Percentiles rank a stretch among this genome's conserved stretches.
These are phyloP conservation scores for Ypsolopha sequella DNA, from an alignment of 2,888 invertebrate genomes.

Conservation along the genomic window DNA sequence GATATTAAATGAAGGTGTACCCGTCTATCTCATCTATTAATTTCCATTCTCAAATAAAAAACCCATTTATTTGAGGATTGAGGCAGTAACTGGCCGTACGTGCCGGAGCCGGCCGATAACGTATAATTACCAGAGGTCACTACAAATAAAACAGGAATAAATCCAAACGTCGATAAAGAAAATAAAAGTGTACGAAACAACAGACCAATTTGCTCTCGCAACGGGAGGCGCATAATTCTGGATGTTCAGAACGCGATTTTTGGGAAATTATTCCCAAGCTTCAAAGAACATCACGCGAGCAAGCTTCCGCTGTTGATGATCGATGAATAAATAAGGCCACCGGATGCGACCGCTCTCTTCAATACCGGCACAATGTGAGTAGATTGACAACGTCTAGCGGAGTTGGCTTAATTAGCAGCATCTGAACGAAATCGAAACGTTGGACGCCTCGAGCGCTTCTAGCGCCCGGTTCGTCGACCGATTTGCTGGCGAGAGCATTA, in stretches of 20 bases:
- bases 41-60: conserved; percentile 65
- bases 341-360: conserved; percentile 36
- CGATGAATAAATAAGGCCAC: conserved; percentile 32
- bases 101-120: conserved; percentile 38
- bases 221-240: conserved; percentile 45
- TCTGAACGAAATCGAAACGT: conserved; percentile 40
- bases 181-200: conserved; percentile 64
- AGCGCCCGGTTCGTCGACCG: conserved; percentile 24
- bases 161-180: conserved; percentile 45
- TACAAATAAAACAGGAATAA: conserved; percentile 54
- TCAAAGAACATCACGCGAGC: conserved; percentile 44
- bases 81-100: conserved; percentile 40
- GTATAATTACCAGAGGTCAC: conserved; percentile 67
- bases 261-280: conserved; percentile 23
- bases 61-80: conserved; percentile 48
- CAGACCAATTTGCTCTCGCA: conserved; percentile 51
- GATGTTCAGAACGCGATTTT: conserved; percentile 46
- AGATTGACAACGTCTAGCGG: conserved; percentile 26
- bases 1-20: conserved; percentile 66
- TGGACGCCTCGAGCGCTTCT: conserved; percentile 17
- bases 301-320: conserved; percentile 18
- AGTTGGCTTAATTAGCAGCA: conserved; percentile 9
- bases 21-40: conserved; percentile 54
- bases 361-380: conserved; percentile 17
- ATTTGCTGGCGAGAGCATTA: conserved; percentile 22